Conservation (phyloP, 2,888 invertebrate species). For the Drosophila buzzatii region DNA sequence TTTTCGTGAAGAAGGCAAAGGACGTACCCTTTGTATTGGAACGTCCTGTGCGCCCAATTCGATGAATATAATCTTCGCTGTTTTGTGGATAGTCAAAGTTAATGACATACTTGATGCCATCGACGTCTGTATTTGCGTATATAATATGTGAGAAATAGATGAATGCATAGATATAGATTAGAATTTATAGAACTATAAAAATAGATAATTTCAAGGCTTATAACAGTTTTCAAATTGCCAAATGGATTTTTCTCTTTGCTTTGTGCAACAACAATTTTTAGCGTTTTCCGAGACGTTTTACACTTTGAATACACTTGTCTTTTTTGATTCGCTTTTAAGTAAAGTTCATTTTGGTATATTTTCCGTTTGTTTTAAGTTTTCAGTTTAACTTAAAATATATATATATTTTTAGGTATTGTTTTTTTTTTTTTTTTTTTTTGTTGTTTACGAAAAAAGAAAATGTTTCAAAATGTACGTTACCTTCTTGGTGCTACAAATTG, state of each 20-base stretch:
- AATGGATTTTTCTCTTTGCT: conserved; percentile 60
- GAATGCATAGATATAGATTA: conserved; percentile 30
- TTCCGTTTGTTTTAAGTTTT: conserved; percentile 28
- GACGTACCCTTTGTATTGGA: conserved; percentile 95
- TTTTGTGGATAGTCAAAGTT: conserved; percentile 98
- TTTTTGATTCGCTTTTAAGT: conserved; percentile 56
- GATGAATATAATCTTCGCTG: conserved; percentile 97
- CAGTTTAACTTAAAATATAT: background rate
- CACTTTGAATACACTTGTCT: conserved; percentile 80
- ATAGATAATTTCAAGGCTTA: conserved; percentile 11
- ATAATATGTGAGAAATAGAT: conserved; percentile 25
- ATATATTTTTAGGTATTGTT: conserved; percentile 19
- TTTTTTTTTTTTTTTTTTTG: conserved; percentile 19
- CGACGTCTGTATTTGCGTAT: conserved; percentile 90
- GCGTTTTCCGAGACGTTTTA: conserved; percentile 77
- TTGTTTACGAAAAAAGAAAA: conserved; percentile 74
- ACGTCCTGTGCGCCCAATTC: conserved; percentile 97
- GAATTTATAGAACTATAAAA: conserved; percentile 5
- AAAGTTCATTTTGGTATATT: conserved; percentile 40
- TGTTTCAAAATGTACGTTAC: conserved; percentile 80
- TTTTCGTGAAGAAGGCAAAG: conserved; percentile 97
- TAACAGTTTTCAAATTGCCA: conserved; percentile 75
- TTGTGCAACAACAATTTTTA: conserved; percentile 76
- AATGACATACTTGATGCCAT: conserved; percentile 97
- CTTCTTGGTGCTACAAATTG: conserved; percentile 81